Conservation (phyloP, 2,888 invertebrate species). For the Venustoraphidia nigricollis region DNA sequence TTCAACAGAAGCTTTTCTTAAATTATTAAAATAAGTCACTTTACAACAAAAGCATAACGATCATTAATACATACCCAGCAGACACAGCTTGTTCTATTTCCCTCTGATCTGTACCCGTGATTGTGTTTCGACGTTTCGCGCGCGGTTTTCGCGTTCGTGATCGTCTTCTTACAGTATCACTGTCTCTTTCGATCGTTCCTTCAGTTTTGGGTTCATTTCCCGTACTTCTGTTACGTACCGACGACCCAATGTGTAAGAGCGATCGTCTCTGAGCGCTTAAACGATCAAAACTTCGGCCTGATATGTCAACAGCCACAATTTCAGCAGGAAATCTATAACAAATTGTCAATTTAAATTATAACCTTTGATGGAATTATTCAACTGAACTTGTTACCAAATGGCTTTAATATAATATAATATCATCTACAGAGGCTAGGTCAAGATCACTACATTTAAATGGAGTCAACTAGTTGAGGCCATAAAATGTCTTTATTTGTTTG, state of each 20-base stretch:
- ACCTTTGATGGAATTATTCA: no score
- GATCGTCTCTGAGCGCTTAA: constrained; percentile 80
- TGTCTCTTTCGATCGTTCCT: neutral
- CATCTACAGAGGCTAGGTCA: no score
- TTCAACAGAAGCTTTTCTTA: no score
- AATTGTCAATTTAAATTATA: neutral
- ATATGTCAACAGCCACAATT: constrained; percentile 77
- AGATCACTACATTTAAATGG: no score
- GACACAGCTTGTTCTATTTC: constrained; percentile 69
- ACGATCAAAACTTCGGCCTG: constrained; percentile 74
- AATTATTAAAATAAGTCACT: no score
- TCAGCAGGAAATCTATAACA: constrained; percentile 66
- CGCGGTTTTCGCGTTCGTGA: constrained; percentile 60
- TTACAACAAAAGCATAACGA: no score
- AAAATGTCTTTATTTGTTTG: no score
- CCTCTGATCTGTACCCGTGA: constrained; percentile 80
- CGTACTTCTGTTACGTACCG: constrained; percentile 14
- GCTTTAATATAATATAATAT: no score
- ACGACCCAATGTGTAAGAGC: constrained; percentile 34
- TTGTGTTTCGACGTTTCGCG: constrained; percentile 76
- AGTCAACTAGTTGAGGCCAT: no score
- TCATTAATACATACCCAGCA: constrained; percentile 51
- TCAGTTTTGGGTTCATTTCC: constrained; percentile 7
- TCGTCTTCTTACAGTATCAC: constrained; percentile 40
- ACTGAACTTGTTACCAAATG: no score